Percentiles rank a stretch among this genome's conserved stretches.
These are phyloP conservation scores for Naja naja DNA, from an alignment of 2,113 vertebrate species.

Conservation along the genomic window DNA sequence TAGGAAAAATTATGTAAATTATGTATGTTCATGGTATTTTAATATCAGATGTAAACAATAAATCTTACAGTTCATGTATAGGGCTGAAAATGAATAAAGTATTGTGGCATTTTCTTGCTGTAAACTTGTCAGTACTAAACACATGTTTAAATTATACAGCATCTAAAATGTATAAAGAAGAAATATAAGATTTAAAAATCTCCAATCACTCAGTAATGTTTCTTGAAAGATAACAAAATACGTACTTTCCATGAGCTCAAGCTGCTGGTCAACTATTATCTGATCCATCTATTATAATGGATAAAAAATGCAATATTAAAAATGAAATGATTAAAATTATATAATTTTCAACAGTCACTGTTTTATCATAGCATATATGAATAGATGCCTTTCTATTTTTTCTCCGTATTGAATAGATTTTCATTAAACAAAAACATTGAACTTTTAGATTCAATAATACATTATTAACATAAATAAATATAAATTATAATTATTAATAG, in stretches of 20 bases:
- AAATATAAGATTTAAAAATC: not conserved
- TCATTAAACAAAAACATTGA: not conserved
- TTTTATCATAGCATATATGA: not conserved
- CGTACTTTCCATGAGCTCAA: slow-evolving; percentile 80
- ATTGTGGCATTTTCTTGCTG: not conserved
- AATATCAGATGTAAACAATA: not conserved
- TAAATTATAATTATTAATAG: not conserved
- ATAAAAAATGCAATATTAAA: slow-evolving; percentile 39
- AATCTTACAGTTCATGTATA: not conserved
- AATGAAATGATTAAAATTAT: not conserved
- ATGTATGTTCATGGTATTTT: not conserved
- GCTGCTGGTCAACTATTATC: slow-evolving; percentile 82
- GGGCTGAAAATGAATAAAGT: not conserved
- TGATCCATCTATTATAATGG: slow-evolving; percentile 71
- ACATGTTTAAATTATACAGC: not conserved
- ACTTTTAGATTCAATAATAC: not conserved
- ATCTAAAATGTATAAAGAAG: not conserved
- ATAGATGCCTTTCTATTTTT: not conserved
- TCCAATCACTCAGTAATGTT: not conserved
- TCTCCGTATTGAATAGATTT: not conserved
- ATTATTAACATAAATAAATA: not conserved
- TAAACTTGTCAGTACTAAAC: not conserved
- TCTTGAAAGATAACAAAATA: slow-evolving; percentile 15
- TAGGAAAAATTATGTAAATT: not conserved
- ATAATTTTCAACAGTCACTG: not conserved